Evolutionary conservation across 2,888 invertebrate species (phyloP).

Genomic region (Cenopis cana): DNA sequence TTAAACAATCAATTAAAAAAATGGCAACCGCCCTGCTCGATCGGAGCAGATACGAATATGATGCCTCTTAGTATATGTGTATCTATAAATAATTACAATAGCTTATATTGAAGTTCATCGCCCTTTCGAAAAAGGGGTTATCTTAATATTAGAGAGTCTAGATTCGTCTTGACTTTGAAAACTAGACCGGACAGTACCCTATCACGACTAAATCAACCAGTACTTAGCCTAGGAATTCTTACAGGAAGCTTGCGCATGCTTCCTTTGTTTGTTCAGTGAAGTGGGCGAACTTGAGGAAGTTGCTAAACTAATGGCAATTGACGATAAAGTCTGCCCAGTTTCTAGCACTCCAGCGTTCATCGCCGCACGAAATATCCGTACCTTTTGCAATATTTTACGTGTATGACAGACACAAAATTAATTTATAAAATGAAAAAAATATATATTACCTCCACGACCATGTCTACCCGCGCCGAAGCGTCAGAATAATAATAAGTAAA

Average conservation of each 20-base stretch:
- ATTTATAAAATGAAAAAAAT: not conserved
- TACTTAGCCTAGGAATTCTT: conserved; percentile 17
- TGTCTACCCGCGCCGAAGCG: too few species aligned
- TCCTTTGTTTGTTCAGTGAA: conserved; percentile 50
- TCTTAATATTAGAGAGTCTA: too few species aligned
- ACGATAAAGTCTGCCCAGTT: conserved; percentile 6
- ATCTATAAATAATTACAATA: too few species aligned
- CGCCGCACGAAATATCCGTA: conserved; percentile 2
- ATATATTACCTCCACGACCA: not conserved
- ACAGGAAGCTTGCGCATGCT: conserved; percentile 54
- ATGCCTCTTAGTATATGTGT: too few species aligned
- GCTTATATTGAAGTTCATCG: too few species aligned
- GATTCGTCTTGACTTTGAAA: too few species aligned
- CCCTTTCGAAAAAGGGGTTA: too few species aligned
- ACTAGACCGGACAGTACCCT: not conserved
- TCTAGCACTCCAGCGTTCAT: not conserved
- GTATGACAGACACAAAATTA: not conserved
- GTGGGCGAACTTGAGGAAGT: conserved; percentile 27
- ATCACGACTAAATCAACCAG: conserved; percentile 23
- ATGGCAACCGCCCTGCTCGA: too few species aligned
- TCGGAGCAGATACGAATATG: too few species aligned
- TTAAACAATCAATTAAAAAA: too few species aligned
- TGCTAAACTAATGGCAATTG: conserved; percentile 33
- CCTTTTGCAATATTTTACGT: not conserved
- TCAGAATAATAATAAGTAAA: too few species aligned